Evolutionary conservation across 2,113 vertebrate species (phyloP).

Genomic region (Toxotes jaculatrix): DNA sequence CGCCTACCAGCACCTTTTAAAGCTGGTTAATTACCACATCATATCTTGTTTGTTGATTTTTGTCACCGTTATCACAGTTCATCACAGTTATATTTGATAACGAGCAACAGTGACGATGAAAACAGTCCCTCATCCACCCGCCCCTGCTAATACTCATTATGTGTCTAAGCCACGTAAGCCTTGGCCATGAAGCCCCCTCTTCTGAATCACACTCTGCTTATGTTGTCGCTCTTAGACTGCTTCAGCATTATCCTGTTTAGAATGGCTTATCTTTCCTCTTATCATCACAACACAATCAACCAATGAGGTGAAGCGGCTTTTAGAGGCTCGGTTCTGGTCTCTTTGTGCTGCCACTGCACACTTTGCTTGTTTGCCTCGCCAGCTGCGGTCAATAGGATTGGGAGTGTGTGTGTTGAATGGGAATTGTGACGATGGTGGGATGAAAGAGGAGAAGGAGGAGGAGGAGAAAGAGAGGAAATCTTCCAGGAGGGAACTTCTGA

Average conservation of each 20-base stretch:
- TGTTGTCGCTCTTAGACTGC: constrained; percentile 36
- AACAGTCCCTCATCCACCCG: background rate
- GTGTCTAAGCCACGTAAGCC: constrained; percentile 55
- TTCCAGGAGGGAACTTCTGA: constrained; percentile 66
- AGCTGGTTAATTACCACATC: background rate
- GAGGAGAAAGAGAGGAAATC: constrained; percentile 58
- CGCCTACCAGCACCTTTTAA: background rate
- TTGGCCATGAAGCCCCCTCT: constrained; percentile 27
- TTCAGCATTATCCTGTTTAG: constrained; percentile 44
- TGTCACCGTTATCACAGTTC: background rate
- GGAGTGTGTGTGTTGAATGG: constrained; percentile 60
- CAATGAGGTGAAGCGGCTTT: constrained; percentile 61
- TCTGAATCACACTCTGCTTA: constrained; percentile 52
- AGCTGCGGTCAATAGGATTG: constrained; percentile 67
- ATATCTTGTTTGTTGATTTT: background rate
- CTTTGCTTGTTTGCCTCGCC: constrained; percentile 54
- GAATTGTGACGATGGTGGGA: constrained; percentile 47
- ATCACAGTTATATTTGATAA: background rate
- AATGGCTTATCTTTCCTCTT: constrained; percentile 65
- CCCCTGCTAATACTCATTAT: constrained; percentile 56
- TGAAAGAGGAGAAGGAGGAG: background rate
- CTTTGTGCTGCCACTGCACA: constrained; percentile 55
- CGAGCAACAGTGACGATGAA: background rate
- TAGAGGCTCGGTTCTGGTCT: constrained; percentile 42
- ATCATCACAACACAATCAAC: constrained; percentile 45